Evolutionary conservation across 2,888 invertebrate genomes (phyloP), one percentile per base, ranked within the genome.

Genomic region (Pollenia labialis): DNA sequence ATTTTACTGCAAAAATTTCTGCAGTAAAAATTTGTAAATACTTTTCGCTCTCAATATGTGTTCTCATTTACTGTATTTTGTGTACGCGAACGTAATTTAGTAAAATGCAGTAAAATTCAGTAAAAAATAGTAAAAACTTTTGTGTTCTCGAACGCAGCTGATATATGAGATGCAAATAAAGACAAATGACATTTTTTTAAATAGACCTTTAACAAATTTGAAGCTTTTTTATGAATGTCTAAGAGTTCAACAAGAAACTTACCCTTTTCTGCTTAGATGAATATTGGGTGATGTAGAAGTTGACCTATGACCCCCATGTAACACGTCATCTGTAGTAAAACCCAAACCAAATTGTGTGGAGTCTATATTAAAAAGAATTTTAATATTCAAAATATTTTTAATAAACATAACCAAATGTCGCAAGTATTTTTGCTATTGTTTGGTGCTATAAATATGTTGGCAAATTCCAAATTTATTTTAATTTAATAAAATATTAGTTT

Each of bases 261-360:
- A 93, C 93, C 92, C 92, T 85, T 91, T 92, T 7, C 93, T 90
- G 1, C 91, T 88, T 0, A 91, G 89, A 75, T 93, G 92, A 42
- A 93, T 90, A 81, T 93, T 92, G 9, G 93, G 93, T 6, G 93
- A 93, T 14, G 92, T 91, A 4, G 92, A 92, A 3, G 89, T 89
- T 12, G 93, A 93, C 32, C 92, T 90, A 40, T 92, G 92, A 1
- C 90, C 85, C 4, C 87, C 87, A 18, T 89, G 90, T 84, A 91
- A 90, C 12, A 90, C 88, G 2, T 87, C 89, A 71, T 93, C 92
- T 82, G 90, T 90, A 9, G 89, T 86, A 88, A 91, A 93, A 32
- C 90, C 91, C 68, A 90, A 87, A 71, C 89, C 90, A 71, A 92
- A 92, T 89, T 92, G 92, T 14, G 91, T 82, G 52, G 85, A 86